A percentile compares a stretch with the other conserved stretches of the same genome.
These are phyloP conservation scores for Drosophila conformis DNA, from an alignment of 2,888 invertebrate genomes.

Conservation along the genomic window DNA sequence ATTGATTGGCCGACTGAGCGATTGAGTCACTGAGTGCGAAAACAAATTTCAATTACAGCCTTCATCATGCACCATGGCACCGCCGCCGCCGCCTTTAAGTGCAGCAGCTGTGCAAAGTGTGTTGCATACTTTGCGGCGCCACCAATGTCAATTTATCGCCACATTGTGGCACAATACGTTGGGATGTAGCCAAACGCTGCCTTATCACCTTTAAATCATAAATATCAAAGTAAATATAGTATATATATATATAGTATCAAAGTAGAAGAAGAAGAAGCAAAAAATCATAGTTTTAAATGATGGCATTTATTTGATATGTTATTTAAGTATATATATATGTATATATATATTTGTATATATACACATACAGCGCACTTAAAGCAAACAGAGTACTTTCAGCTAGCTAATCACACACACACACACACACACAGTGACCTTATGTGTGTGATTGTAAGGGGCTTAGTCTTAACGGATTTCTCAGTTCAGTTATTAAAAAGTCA, in stretches of 20 bases:
- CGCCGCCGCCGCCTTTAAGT: background rate
- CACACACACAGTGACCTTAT: background rate
- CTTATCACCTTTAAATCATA: background rate
- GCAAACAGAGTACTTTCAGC: background rate
- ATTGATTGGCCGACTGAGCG: slow-evolving; percentile 48
- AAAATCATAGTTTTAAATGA: background rate
- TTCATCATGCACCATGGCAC: background rate
- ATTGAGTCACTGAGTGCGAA: slow-evolving; percentile 39
- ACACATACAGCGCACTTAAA: background rate
- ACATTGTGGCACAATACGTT: background rate
- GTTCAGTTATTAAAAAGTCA: slow-evolving; percentile 77
- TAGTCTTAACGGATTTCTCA: slow-evolving; percentile 71
- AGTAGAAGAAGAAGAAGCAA: background rate
- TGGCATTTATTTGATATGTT: background rate
- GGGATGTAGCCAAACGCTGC: background rate
- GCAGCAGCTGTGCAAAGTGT: background rate
- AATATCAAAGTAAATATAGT: background rate
- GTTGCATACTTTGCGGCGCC: slow-evolving; percentile 2
- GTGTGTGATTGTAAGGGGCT: slow-evolving; percentile 6
- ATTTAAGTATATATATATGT: background rate
- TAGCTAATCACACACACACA: background rate
- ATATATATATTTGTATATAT: background rate
- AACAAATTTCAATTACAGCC: slow-evolving; percentile 37
- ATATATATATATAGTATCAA: background rate
- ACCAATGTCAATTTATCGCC: background rate